Evolutionary conservation across 2,888 invertebrate genomes (phyloP), one percentile per base, ranked within the genome.

Genomic region (Heliconius ethilla): DNA sequence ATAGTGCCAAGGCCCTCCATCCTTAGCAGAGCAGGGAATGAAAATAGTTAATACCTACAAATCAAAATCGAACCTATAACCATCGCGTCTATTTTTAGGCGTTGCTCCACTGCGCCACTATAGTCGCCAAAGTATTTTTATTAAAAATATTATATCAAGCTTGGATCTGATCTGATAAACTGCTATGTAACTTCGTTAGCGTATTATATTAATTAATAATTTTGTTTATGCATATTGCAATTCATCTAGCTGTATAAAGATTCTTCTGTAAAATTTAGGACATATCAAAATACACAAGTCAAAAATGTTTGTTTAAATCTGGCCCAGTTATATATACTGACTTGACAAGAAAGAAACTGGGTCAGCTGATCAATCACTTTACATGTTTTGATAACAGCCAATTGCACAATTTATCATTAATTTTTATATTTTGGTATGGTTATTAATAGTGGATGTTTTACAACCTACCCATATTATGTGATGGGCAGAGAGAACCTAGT

Each of bases 291-390:
- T 78, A 82, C 45, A 45, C 22, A 59, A 74, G 69, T 78, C 55
- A 74, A 76, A 79, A 63, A 55, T 79, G 45, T 80, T 67, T 77
- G 75, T 80, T 89, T 87, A 87, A 84, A 85, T 87, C 84, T 89
- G 93, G 84, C 90, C 93, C 90, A 91, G 89, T 89, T 85, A 85
- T 83, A 83, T 85, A 82, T 90, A 92, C 91, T 90, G 89, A 91
- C 90, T 89, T 87, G 89, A 91, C 93, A 91, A 83, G 86, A 84
- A 84, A 81, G 81, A 70, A 92, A 88, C 87, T 88, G 83, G 92
- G 93, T 88, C 91, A 89, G 88, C 90, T 92, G 89, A 92, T 89
- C 89, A 90, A 91, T 91, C 90, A 91, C 83, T 88, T 87, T 84
- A 85, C 76, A 79, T 83, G 87, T 89, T 89, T 87, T 88, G 86